Conservation (phyloP, 2,113 vertebrate species). For the Xerus inauris region DNA sequence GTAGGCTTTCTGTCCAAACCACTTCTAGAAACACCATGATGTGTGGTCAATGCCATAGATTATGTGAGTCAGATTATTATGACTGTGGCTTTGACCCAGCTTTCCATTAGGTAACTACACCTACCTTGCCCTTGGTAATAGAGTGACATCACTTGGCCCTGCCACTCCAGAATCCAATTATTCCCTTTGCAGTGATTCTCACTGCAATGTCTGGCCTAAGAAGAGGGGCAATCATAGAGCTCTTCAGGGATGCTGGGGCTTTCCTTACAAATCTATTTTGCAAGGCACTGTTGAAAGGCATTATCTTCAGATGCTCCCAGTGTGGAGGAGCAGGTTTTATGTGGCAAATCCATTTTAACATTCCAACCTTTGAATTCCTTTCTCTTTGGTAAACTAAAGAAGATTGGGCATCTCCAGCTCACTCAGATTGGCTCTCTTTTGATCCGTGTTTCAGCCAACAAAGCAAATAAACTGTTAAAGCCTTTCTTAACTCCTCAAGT, state of each 20-base stretch:
- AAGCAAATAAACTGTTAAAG: background rate
- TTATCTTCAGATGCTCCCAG: background rate
- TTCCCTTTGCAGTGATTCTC: background rate
- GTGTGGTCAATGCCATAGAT: background rate
- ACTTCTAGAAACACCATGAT: background rate
- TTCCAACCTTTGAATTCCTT: background rate
- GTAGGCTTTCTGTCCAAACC: background rate
- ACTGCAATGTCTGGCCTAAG: background rate
- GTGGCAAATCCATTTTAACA: background rate
- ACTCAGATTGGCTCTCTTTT: background rate
- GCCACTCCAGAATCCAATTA: background rate
- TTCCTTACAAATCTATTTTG: background rate
- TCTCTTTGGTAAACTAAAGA: background rate
- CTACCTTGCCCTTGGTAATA: background rate
- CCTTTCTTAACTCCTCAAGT: background rate
- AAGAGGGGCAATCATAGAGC: background rate
- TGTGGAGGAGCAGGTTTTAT: background rate
- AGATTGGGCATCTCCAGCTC: background rate
- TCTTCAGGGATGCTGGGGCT: background rate
- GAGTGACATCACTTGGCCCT: background rate
- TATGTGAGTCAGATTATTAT: background rate
- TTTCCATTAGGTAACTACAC: background rate
- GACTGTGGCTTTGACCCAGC: background rate
- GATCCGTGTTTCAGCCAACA: background rate
- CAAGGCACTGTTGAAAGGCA: background rate